Evolutionary conservation across 2,797 vertebrate genomes (phyloP).

Genomic region (Apodemus agrarius): DNA sequence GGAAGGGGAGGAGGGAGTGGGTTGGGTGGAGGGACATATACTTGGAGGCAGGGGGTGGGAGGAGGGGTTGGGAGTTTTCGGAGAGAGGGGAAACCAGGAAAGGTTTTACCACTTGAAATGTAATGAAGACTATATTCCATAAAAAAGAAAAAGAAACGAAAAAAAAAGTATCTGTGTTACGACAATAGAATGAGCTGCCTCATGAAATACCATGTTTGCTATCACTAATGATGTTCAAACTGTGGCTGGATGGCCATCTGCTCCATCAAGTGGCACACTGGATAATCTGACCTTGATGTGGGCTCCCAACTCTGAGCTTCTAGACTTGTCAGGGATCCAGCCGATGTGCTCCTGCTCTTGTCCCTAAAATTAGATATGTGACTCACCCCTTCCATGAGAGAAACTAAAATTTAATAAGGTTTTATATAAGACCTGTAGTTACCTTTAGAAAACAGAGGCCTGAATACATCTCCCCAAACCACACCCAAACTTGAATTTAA

Average conservation of each 20-base stretch:
- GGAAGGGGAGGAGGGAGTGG: too few relatives aligned
- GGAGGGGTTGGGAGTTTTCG: too few relatives aligned
- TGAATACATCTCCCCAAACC: neutral
- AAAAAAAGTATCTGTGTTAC: neutral
- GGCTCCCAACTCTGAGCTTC: neutral
- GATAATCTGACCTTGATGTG: neutral
- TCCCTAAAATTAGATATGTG: conserved; percentile 28
- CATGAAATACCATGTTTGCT: neutral
- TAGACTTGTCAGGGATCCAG: conserved; percentile 5
- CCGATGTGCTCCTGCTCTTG: neutral
- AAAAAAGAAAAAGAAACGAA: neutral
- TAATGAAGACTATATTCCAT: too few relatives aligned
- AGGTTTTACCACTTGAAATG: too few relatives aligned
- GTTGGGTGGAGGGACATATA: too few relatives aligned
- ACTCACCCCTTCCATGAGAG: neutral
- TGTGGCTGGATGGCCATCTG: neutral
- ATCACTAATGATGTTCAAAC: neutral
- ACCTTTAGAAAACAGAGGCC: conserved; percentile 36
- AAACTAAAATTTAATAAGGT: conserved; percentile 32
- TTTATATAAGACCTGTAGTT: conserved; percentile 27
- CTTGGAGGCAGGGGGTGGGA: too few relatives aligned
- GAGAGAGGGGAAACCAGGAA: too few relatives aligned
- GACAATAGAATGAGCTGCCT: neutral
- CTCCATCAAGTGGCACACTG: neutral
- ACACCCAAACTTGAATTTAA: neutral